phyloP scores from a whole-genome alignment of 1,140 invertebrate species.

The Diorhabda carinulata region DNA sequence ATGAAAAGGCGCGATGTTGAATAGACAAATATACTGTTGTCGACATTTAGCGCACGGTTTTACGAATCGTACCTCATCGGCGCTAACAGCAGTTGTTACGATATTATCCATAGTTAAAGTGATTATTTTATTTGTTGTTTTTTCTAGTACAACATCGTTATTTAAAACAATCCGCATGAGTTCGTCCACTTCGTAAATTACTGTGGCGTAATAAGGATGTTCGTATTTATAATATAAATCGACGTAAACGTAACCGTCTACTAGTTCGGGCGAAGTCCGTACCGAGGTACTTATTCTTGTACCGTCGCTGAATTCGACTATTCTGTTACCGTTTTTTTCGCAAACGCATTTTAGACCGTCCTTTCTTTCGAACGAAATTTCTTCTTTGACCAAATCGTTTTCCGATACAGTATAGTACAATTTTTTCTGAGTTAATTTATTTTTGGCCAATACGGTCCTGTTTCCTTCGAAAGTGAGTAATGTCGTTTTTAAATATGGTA shows the following conservation, averaged over 20 bases:
- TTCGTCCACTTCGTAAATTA: conserved; percentile 19
- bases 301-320: conserved; percentile 25
- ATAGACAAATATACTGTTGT: conserved; percentile 12
- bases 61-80: conserved; percentile 16
- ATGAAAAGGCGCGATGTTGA: conserved; percentile 20
- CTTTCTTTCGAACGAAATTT: conserved; percentile 28
- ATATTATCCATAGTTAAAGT: conserved; percentile 11
- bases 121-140: conserved; percentile 8
- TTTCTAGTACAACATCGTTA: conserved; percentile 12
- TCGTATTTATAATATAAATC: conserved; percentile 24
- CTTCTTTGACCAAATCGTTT: conserved; percentile 28
- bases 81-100: conserved; percentile 2
- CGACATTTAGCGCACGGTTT: conserved; percentile 22
- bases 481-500: conserved; percentile 28
- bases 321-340: conserved; percentile 23
- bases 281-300: conserved; percentile 24
- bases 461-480: conserved; percentile 30
- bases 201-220: conserved; percentile 29
- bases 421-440: conserved; percentile 26
- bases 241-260: conserved; percentile 29
- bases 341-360: conserved; percentile 28
- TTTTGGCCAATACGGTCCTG: conserved; percentile 21
- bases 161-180: conserved; percentile 17
- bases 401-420: conserved; percentile 24
- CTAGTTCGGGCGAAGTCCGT: conserved; percentile 18